Evolutionary conservation across 1,140 invertebrate species (phyloP).

Genomic region (Ceratina australensis): DNA sequence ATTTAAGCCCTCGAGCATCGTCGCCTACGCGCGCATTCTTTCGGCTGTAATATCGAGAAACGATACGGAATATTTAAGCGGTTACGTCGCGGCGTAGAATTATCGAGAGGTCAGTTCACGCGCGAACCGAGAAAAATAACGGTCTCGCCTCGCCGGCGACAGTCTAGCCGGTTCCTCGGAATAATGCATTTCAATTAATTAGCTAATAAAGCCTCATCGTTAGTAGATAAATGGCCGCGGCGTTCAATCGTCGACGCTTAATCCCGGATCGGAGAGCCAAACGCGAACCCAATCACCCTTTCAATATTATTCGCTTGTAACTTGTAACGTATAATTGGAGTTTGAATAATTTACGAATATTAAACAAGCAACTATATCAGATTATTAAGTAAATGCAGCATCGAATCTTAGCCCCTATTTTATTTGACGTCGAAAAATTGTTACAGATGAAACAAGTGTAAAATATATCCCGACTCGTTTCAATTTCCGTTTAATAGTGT

Average conservation of each 20-base stretch:
- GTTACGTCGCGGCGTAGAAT: conserved; percentile 29
- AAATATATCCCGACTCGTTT: neutral
- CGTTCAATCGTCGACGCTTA: conserved; percentile 14
- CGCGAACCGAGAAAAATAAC: conserved; percentile 39
- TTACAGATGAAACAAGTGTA: too few species aligned
- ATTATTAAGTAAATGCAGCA: too few species aligned
- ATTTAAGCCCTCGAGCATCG: neutral
- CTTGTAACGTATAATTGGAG: too few species aligned
- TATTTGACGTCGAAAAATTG: too few species aligned
- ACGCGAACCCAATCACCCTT: neutral
- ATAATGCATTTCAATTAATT: conserved; percentile 65
- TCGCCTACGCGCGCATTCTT: neutral
- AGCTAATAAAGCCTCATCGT: conserved; percentile 64
- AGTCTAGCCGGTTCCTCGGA: conserved; percentile 47
- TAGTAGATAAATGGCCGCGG: conserved; percentile 59
- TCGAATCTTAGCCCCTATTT: too few species aligned
- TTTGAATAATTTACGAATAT: too few species aligned
- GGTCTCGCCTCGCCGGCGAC: conserved; percentile 53
- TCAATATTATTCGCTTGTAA: too few species aligned
- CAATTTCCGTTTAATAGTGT: neutral
- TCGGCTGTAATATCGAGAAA: conserved; percentile 7
- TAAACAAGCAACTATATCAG: too few species aligned
- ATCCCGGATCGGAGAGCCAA: neutral
- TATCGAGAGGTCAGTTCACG: conserved; percentile 28
- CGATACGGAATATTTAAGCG: conserved; percentile 43